Evolutionary conservation across 2,797 vertebrate genomes (phyloP), one percentile per base, ranked within the genome.

Genomic region (Megaceryle alcyon): DNA sequence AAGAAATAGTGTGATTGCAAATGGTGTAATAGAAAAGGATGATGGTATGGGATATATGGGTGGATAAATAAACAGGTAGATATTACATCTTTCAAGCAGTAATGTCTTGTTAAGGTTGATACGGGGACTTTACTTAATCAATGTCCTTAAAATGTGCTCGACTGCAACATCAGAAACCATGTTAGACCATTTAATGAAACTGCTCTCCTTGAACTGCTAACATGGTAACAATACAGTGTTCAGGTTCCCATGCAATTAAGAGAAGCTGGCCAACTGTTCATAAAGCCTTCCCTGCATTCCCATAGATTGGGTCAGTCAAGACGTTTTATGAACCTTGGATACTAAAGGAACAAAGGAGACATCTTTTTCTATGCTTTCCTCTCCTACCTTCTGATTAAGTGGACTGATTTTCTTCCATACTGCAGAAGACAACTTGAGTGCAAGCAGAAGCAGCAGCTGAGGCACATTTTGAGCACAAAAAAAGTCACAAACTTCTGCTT

Each of bases 191-290:
- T 76, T 65, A 68, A 75, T 13, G 31, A 59, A 86, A 76, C 13
- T 65, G 43, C 5, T 44, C 14, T 17, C 49, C 49, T 61, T 88
- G 26, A 83, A 61, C 18, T 16, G 41, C 6, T n/a, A 43, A 9
- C 26, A 17, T 4, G 14, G n/a, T 35, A 91, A 78, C 2, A 7
- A 51, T 2, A 54, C 9, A 0, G 0, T 6, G 29, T n/a, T 48
- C 1, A 2, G 53, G 53, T 60, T 68, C 35, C 35, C 1, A 0
- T 7, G n/a, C 7, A n/a, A 26, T 65, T 35, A 56, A 63, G 56
- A 71, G 6, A 81, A 75, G 23, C 0, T 31, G 31, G 16, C 39
- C 31, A 87, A 61, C 18, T 23, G 33, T 9, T 72, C 28, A 54
- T 19, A 59, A 41, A 87, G 46, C 7, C 12, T 59, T 87, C 31